A percentile compares a stretch with the other conserved stretches of the same genome.
Conservation (phyloP, 2,888 invertebrate genomes). For the Gerris lacustris region DNA sequence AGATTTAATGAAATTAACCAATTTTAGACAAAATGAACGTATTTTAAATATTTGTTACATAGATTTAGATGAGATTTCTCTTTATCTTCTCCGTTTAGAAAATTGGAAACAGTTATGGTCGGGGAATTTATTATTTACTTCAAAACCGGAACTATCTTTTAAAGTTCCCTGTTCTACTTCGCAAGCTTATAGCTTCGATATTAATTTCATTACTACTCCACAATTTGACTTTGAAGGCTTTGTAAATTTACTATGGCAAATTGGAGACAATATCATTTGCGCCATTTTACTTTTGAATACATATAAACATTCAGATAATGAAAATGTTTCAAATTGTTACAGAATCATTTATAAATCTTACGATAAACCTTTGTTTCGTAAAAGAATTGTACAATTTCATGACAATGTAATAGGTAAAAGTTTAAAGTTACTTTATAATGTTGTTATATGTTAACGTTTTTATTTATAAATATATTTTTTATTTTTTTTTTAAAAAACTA, state of each 20-base stretch:
- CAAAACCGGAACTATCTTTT: slow-evolving; percentile 11
- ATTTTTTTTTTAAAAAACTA: not conserved
- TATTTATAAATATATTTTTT: not conserved
- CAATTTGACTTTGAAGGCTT: slow-evolving; percentile 32
- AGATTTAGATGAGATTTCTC: slow-evolving; percentile 20
- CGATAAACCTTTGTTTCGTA: slow-evolving; percentile 35
- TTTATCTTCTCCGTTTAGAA: slow-evolving; percentile 18
- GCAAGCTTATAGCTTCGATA: slow-evolving; percentile 35
- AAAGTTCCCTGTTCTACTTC: slow-evolving; percentile 26
- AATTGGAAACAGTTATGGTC: slow-evolving; percentile 22
- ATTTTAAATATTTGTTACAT: not conserved
- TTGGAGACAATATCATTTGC: slow-evolving; percentile 35
- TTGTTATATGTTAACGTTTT: slow-evolving; percentile 17
- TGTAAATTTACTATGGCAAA: slow-evolving; percentile 34
- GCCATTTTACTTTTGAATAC: slow-evolving; percentile 33
- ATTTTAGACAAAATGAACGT: slow-evolving; percentile 2
- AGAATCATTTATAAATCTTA: slow-evolving; percentile 37
- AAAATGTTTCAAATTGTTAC: slow-evolving; percentile 34
- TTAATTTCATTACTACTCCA: slow-evolving; percentile 33
- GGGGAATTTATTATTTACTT: not conserved
- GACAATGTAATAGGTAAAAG: slow-evolving; percentile 34
- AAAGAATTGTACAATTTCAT: slow-evolving; percentile 36
- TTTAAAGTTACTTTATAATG: slow-evolving; percentile 28
- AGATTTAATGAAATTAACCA: not conserved
- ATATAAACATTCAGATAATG: slow-evolving; percentile 33